Evolutionary conservation across 2,888 invertebrate genomes (phyloP).

Genomic region (Aromia moschata): DNA sequence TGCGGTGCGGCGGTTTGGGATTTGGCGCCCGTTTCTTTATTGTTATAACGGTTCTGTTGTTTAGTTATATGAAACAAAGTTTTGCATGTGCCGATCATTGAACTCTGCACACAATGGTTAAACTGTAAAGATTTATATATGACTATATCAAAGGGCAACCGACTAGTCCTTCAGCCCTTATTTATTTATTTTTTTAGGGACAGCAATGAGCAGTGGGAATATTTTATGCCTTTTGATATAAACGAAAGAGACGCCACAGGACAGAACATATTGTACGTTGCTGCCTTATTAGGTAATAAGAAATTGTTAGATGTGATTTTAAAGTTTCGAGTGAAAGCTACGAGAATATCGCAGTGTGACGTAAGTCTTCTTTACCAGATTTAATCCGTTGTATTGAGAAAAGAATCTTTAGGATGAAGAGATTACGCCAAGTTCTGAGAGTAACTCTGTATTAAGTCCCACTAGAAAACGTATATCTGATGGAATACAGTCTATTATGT

Average conservation of each 20-base stretch:
- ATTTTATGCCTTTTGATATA: slow-evolving; percentile 89
- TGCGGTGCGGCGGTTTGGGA: too few relatives aligned
- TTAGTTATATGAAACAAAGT: too few relatives aligned
- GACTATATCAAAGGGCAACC: too few relatives aligned
- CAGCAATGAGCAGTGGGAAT: slow-evolving; percentile 79
- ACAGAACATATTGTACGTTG: slow-evolving; percentile 90
- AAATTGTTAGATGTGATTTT: slow-evolving; percentile 81
- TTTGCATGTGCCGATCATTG: too few relatives aligned
- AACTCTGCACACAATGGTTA: too few relatives aligned
- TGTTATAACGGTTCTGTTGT: too few relatives aligned
- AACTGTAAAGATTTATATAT: too few relatives aligned
- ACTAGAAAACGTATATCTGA: slow-evolving; percentile 81
- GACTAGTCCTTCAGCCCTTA: slow-evolving; percentile 20
- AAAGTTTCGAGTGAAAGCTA: slow-evolving; percentile 73
- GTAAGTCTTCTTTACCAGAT: slow-evolving; percentile 44
- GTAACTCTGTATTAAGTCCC: slow-evolving; percentile 63
- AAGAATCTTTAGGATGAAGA: slow-evolving; percentile 59
- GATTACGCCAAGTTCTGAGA: slow-evolving; percentile 54
- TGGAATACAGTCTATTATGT: slow-evolving; percentile 89
- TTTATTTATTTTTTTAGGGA: slow-evolving; percentile 71
- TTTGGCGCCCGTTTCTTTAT: too few relatives aligned
- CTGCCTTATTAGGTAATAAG: slow-evolving; percentile 84
- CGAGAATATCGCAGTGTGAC: slow-evolving; percentile 53
- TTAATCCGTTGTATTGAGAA: slow-evolving; percentile 5
- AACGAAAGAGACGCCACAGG: slow-evolving; percentile 91